A percentile compares a stretch with the other conserved stretches of the same genome.
phyloP scores from a whole-genome alignment of 2,113 vertebrate genomes.

The Holacanthus passer region DNA sequence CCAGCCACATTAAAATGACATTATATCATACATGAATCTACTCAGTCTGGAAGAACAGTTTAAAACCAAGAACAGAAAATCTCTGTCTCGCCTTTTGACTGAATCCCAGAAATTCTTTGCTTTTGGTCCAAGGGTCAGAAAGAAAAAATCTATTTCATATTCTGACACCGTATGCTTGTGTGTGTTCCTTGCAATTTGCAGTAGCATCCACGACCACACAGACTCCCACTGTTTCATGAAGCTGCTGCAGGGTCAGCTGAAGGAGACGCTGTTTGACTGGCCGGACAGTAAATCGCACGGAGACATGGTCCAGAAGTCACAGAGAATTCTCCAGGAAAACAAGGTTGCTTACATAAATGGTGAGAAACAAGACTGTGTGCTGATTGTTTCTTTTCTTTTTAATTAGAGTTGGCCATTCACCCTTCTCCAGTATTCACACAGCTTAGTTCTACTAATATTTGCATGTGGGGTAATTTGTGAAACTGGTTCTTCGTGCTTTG shows the following conservation, averaged over 20 bases:
- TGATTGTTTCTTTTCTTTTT: neutral
- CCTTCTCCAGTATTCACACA: no score
- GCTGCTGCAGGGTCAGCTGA: slow-evolving; percentile 95
- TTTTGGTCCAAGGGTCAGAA: neutral
- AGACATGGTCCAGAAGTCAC: slow-evolving; percentile 91
- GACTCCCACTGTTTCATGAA: slow-evolving; percentile 99
- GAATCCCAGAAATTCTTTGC: neutral
- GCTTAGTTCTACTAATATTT: neutral
- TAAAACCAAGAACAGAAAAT: neutral
- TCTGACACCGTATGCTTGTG: slow-evolving; percentile 39
- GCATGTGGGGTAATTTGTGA: neutral
- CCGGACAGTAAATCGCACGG: slow-evolving; percentile 87
- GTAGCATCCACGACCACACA: slow-evolving; percentile 98
- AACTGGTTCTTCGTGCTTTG: neutral
- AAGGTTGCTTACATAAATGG: slow-evolving; percentile 97
- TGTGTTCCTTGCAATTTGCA: slow-evolving; percentile 80
- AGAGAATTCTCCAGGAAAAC: slow-evolving; percentile 91
- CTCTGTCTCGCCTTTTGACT: neutral
- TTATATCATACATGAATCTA: neutral
- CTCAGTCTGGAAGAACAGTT: neutral
- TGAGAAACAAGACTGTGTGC: slow-evolving; percentile 75
- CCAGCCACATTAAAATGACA: neutral
- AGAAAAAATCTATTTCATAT: no score
- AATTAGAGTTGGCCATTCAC: neutral
- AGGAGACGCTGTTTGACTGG: slow-evolving; percentile 95